Evolutionary conservation across 1,140 invertebrate species (phyloP).

Genomic region (Ooceraea biroi): DNA sequence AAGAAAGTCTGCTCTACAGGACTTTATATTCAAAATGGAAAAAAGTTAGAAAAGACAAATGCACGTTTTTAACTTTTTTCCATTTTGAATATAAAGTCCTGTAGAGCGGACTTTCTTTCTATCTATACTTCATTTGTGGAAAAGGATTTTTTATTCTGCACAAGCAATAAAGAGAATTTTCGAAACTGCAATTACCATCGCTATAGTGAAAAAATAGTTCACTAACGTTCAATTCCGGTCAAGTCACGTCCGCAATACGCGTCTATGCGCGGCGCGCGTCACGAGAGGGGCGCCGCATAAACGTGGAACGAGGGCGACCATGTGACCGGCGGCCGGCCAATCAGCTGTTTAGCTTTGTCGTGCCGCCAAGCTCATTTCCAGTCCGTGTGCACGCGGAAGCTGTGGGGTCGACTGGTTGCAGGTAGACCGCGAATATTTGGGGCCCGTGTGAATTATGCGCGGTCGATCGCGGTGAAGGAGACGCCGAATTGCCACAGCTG

Average conservation of each 20-base stretch:
- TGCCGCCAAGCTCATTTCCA: constrained; percentile 88
- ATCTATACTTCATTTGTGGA: too few species aligned
- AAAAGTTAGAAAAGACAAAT: too few species aligned
- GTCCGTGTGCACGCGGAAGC: constrained; percentile 86
- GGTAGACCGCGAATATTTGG: constrained; percentile 31
- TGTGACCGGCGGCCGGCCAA: constrained; percentile 86
- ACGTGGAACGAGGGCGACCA: constrained; percentile 78
- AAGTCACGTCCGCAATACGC: constrained; percentile 17
- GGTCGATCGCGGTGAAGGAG: constrained; percentile 1
- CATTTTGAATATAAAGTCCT: too few species aligned
- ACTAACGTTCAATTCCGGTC: too few species aligned
- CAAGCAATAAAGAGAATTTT: too few species aligned
- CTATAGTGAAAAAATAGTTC: too few species aligned
- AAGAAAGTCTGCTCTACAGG: too few species aligned
- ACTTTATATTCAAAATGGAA: too few species aligned
- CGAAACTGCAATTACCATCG: too few species aligned
- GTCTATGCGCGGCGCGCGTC: constrained; percentile 8
- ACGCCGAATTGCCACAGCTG: background rate
- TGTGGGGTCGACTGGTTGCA: constrained; percentile 41
- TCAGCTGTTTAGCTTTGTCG: constrained; percentile 87
- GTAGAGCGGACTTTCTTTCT: too few species aligned
- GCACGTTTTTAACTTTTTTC: too few species aligned
- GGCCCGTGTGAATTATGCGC: constrained; percentile 8
- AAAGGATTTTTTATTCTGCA: too few species aligned
- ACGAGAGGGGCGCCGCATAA: constrained; percentile 55